Percentiles rank a stretch among this genome's conserved stretches.
These are phyloP conservation scores for Chitala chitala DNA, from an alignment of 2,113 vertebrate species.

Conservation along the genomic window DNA sequence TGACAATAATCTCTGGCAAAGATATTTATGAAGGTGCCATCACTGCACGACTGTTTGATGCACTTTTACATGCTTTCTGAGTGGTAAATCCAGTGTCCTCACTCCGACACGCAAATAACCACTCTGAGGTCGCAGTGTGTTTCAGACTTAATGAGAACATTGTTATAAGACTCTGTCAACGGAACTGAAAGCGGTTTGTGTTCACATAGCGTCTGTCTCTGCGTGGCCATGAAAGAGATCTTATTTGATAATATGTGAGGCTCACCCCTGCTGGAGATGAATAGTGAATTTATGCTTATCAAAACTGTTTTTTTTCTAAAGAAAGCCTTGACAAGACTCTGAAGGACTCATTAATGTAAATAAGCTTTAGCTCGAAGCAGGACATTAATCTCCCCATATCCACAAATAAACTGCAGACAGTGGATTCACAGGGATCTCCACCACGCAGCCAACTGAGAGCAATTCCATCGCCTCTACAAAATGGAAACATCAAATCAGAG, in stretches of 20 bases:
- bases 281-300: conserved; percentile 13
- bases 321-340: conserved; percentile 6
- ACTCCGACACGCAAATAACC: neutral
- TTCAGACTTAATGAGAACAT: conserved; percentile 2
- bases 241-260: neutral
- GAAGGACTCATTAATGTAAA: conserved; percentile 20
- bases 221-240: neutral
- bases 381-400: conserved; percentile 16
- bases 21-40: conserved; percentile 7
- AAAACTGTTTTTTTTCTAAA: neutral
- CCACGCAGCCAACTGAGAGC: neutral
- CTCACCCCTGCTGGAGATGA: conserved; percentile 3
- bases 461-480: neutral
- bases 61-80: neutral
- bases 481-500: conserved; percentile 3
- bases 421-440: neutral
- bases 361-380: conserved; percentile 4
- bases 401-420: neutral
- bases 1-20: neutral
- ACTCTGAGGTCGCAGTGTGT: neutral
- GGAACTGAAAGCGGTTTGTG: neutral
- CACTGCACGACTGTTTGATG: neutral
- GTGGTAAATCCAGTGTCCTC: conserved; percentile 6
- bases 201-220: neutral
- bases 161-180: neutral